Evolutionary conservation across 2,888 invertebrate species (phyloP).

Genomic region (Tribolium freemani): DNA sequence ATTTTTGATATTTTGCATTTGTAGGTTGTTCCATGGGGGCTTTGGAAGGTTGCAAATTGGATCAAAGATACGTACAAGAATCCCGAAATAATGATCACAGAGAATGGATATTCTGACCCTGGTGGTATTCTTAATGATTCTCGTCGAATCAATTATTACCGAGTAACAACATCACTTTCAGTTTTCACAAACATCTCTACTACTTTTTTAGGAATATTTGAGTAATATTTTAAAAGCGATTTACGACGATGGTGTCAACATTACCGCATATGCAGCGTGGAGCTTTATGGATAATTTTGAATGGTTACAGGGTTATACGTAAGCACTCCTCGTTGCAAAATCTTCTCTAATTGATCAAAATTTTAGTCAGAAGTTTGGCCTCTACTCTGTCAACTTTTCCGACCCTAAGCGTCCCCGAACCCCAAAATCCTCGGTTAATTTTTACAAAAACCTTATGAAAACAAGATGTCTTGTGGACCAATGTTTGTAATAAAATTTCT

Average conservation of each 20-base stretch:
- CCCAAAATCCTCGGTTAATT: slow-evolving; percentile 73
- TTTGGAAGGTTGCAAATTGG: slow-evolving; percentile 25
- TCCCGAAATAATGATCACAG: slow-evolving; percentile 71
- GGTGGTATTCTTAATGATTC: slow-evolving; percentile 68
- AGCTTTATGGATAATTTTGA: slow-evolving; percentile 61
- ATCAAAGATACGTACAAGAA: slow-evolving; percentile 52
- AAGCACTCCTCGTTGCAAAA: slow-evolving; percentile 59
- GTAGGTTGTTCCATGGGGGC: slow-evolving; percentile 25
- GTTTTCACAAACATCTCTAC: not conserved
- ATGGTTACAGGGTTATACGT: slow-evolving; percentile 68
- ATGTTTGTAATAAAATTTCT: not conserved
- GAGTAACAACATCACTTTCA: not conserved
- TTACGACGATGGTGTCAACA: slow-evolving; percentile 63
- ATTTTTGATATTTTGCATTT: not conserved
- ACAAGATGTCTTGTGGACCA: slow-evolving; percentile 8
- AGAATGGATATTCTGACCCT: slow-evolving; percentile 71
- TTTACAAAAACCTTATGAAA: slow-evolving; percentile 71
- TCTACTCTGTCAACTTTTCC: slow-evolving; percentile 76
- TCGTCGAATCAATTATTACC: slow-evolving; percentile 66
- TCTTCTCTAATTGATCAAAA: not conserved
- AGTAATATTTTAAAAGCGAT: slow-evolving; percentile 62
- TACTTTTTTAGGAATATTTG: slow-evolving; percentile 6
- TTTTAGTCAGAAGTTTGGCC: slow-evolving; percentile 76
- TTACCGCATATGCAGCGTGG: slow-evolving; percentile 67
- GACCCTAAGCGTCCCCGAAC: slow-evolving; percentile 72